phyloP scores from a whole-genome alignment of 1,140 invertebrate species.

The Drosophila ananassae region DNA sequence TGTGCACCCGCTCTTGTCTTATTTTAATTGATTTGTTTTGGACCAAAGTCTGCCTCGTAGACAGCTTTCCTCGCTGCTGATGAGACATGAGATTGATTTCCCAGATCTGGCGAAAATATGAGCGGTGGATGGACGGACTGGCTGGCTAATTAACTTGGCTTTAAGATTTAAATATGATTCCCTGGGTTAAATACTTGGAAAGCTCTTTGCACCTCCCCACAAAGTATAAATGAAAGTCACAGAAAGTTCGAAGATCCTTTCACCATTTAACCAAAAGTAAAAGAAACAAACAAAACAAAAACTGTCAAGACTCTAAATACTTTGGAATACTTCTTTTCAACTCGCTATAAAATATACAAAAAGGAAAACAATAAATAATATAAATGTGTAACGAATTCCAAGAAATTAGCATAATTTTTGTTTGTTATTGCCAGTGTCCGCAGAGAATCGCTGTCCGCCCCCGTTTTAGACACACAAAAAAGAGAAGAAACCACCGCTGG shows the following conservation, averaged over 20 bases:
- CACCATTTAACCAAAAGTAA: conserved; percentile 3
- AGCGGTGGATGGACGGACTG: conserved; percentile 21
- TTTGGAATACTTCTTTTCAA: conserved; percentile 60
- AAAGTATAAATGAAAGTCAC: conserved; percentile 76
- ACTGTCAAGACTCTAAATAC: conserved; percentile 72
- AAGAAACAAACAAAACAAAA: conserved; percentile 25
- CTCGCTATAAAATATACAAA: conserved; percentile 34
- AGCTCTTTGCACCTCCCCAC: neutral
- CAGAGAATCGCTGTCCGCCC: conserved; percentile 1
- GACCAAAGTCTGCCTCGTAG: conserved; percentile 48
- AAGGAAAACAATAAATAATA: conserved; percentile 77
- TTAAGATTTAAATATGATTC: neutral
- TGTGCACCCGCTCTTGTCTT: conserved; percentile 25
- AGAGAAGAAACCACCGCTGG: neutral
- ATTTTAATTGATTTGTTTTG: conserved; percentile 81
- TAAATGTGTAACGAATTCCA: conserved; percentile 73
- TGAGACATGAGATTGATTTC: conserved; percentile 40
- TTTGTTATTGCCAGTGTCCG: conserved; percentile 22
- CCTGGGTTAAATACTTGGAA: neutral
- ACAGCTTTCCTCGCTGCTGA: conserved; percentile 58
- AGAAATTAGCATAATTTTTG: conserved; percentile 74
- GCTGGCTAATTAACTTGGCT: conserved; percentile 22
- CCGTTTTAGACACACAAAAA: neutral
- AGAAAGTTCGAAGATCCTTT: conserved; percentile 37
- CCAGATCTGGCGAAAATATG: conserved; percentile 16